Evolutionary conservation across 2,888 invertebrate genomes (phyloP), one percentile per base, ranked within the genome.

Genomic region (Drosophila mayaguana): DNA sequence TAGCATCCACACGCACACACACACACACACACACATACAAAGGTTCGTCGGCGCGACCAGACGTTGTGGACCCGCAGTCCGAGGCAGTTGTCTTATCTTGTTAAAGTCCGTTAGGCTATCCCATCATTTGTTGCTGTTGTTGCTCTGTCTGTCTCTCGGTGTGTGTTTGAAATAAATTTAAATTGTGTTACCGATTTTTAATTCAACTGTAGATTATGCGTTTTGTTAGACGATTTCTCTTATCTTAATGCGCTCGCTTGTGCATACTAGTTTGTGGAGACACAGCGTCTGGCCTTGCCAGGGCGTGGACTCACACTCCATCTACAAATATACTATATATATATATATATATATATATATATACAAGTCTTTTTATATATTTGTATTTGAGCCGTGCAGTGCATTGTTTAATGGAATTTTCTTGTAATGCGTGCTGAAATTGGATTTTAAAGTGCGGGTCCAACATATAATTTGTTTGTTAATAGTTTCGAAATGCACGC

Each of bases 141-240:
- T n/a, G n/a, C 38, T 4, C 22, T 6, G 36, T 40, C 36, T 3
- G 22, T 40, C n/a, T 40, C 16, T 38, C 22, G 6, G 25, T 7
- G 38, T 59, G 69, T 75, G 69, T 83, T 78, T 73, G 65, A 83
- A 76, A 86, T 84, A 78, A 80, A 84, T 88, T 86, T 80, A 84
- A 89, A 88, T 85, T 86, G 83, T 88, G 83, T 91, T 89, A 91
- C 89, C 83, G 83, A 90, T 89, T 89, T 81, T 85, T 79, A 85
- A 87, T 81, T 80, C 81, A 69, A 80, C 83, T 78, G 59, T 79
- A 89, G 91, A 91, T 91, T 90, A 90, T 91, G 90, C 90, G 91
- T 91, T 91, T 91, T 91, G 91, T 91, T 81, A 89, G 89, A 86
- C 82, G 88, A 90, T 91, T 89, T 85, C 80, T 82, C 85, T 91